A percentile compares a stretch with the other conserved stretches of the same genome.
phyloP scores from a whole-genome alignment of 2,888 invertebrate species.

The Zelleria hepariella region DNA sequence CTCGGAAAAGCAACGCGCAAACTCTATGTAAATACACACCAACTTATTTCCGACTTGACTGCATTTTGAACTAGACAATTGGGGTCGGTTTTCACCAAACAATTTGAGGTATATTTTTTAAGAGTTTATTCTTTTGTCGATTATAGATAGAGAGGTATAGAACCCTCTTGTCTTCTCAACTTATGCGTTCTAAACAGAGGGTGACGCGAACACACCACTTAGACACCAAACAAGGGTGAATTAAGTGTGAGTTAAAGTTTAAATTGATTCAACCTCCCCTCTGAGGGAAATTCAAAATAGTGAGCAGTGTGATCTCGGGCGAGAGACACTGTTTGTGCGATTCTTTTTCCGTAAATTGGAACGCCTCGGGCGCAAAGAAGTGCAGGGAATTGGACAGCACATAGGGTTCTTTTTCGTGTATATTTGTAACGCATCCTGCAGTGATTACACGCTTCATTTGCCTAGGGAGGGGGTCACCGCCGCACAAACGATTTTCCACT shows the following conservation, averaged over 20 bases:
- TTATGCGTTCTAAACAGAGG: constrained; percentile 65
- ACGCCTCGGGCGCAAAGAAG: constrained; percentile 59
- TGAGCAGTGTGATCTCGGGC: constrained; percentile 66
- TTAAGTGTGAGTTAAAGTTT: constrained; percentile 72
- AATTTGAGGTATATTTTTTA: background rate
- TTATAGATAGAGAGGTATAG: constrained; percentile 21
- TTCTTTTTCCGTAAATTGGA: constrained; percentile 68
- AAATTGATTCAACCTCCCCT: constrained; percentile 69
- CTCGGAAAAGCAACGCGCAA: background rate
- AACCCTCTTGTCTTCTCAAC: constrained; percentile 54
- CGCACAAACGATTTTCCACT: background rate
- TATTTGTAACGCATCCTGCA: constrained; percentile 29
- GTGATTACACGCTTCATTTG: constrained; percentile 55
- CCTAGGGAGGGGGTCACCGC: constrained; percentile 20
- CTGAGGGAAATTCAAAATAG: constrained; percentile 64
- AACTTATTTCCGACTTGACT: background rate
- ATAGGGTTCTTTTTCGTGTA: constrained; percentile 23
- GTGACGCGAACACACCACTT: constrained; percentile 70
- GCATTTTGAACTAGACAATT: background rate
- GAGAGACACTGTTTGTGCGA: constrained; percentile 62
- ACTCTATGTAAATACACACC: background rate
- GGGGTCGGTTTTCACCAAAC: background rate
- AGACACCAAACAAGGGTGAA: constrained; percentile 72
- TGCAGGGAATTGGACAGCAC: constrained; percentile 27
- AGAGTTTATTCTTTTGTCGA: constrained; percentile 16